Percentiles rank a stretch among this genome's conserved stretches.
Conservation (phyloP, 2,888 invertebrate species). For the Rhimphoctona megacephalus region DNA sequence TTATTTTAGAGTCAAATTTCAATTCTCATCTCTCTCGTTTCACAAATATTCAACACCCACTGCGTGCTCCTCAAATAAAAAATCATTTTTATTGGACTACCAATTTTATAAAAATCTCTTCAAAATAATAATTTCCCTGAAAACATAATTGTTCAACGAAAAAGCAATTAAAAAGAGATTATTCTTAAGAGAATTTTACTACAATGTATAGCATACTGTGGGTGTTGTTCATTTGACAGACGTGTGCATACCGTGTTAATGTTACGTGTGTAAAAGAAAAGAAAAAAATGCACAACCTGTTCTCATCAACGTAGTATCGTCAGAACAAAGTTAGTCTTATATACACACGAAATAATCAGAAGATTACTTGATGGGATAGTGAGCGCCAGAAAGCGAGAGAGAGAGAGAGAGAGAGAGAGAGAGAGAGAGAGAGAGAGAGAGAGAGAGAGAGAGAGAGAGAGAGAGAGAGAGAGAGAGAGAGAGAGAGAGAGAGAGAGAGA, state of each 20-base stretch:
- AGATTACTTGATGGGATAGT: constrained; percentile 65
- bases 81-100: background rate
- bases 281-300: background rate
- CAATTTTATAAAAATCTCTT: background rate
- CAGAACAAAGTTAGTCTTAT: constrained; percentile 52
- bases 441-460: background rate
- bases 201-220: constrained; percentile 5
- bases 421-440: background rate
- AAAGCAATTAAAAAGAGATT: constrained; percentile 42
- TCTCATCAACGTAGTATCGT: constrained; percentile 41
- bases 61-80: background rate
- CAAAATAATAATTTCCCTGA: background rate
- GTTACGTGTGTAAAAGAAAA: constrained; percentile 2
- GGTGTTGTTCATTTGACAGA: constrained; percentile 14
- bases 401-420: constrained; percentile 15
- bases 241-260: constrained; percentile 30
- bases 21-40: background rate
- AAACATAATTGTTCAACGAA: background rate
- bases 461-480: no score
- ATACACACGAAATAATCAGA: constrained; percentile 60
- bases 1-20: background rate
- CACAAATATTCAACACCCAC: background rate
- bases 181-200: constrained; percentile 3
- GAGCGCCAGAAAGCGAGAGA: constrained; percentile 26
- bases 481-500: no score